These are phyloP conservation scores for Vulpes ferrilata DNA, from an alignment of 2,113 vertebrate genomes.

Conservation along the genomic window DNA sequence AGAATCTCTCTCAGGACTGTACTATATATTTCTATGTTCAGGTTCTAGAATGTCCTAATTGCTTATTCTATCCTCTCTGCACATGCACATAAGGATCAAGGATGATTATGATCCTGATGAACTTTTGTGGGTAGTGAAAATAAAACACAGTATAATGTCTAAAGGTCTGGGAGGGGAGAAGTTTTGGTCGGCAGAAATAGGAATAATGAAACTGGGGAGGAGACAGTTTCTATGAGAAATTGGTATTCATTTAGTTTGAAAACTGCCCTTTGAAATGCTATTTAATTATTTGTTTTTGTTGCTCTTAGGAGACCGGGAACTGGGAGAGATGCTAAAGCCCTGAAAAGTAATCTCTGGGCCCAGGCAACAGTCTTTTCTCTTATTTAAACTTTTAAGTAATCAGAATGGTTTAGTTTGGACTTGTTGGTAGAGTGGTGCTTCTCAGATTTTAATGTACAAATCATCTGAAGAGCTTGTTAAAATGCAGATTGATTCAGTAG, in stretches of 20 bases:
- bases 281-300: neutral
- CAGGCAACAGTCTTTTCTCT: neutral
- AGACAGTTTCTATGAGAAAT: slow-evolving; percentile 28
- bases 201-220: neutral
- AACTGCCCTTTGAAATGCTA: neutral
- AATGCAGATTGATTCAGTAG: neutral
- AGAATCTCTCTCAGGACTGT: neutral
- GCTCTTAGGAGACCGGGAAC: neutral
- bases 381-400: neutral
- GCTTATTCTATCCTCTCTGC: neutral
- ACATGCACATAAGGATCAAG: neutral
- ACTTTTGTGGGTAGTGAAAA: neutral
- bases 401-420: neutral
- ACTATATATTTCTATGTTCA: neutral
- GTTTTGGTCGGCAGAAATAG: neutral
- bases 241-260: neutral
- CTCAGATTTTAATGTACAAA: neutral
- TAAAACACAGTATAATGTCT: neutral
- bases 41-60: neutral
- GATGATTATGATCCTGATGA: neutral
- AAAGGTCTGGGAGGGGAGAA: neutral
- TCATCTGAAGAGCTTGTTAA: neutral
- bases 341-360: neutral
- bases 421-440: neutral
- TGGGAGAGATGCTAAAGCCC: neutral